phyloP scores from a whole-genome alignment of 2,888 invertebrate species.

The Rosalia funebris region DNA sequence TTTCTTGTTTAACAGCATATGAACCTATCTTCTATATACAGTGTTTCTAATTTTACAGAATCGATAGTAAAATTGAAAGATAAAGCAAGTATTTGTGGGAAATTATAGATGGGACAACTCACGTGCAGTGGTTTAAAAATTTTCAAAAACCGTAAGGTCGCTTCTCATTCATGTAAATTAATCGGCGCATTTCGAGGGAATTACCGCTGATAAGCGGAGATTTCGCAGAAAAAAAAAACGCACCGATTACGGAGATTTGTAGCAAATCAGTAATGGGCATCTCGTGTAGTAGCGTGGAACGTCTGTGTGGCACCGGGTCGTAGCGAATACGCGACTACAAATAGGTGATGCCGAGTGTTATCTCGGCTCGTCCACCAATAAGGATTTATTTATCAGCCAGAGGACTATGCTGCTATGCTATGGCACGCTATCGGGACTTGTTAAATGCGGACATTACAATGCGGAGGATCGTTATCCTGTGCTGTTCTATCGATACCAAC shows the following conservation, averaged over 20 bases:
- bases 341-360: conserved; percentile 59
- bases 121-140: background rate
- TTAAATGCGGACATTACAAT: conserved; percentile 65
- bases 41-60: too few relatives aligned
- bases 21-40: too few relatives aligned
- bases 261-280: conserved; percentile 45
- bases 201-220: background rate
- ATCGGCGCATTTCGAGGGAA: background rate
- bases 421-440: conserved; percentile 60
- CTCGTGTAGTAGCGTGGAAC: conserved; percentile 44
- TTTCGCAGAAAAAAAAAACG: background rate
- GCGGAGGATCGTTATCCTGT: conserved; percentile 64
- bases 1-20: too few relatives aligned
- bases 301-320: conserved; percentile 38
- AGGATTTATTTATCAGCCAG: conserved; percentile 61
- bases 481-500: conserved; percentile 62
- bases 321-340: conserved; percentile 53
- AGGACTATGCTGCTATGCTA: conserved; percentile 48
- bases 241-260: conserved; percentile 11
- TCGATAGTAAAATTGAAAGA: too few relatives aligned
- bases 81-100: too few relatives aligned
- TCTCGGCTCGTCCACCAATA: conserved; percentile 57
- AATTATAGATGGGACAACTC: too few relatives aligned
- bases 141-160: background rate
- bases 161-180: background rate